Conservation (phyloP, 2,113 vertebrate genomes). For the Cariama cristata region DNA sequence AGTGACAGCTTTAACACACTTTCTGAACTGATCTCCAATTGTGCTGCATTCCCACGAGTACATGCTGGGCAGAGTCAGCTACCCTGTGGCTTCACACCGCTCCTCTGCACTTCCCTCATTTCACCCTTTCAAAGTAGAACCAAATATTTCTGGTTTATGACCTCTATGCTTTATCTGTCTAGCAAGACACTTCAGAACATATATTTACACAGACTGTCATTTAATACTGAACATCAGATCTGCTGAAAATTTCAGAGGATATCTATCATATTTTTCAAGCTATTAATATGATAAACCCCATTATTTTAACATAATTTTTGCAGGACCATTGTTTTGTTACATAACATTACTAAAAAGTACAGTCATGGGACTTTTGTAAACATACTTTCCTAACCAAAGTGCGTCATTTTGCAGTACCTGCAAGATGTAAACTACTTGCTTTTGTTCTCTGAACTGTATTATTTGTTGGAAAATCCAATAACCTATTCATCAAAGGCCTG, state of each 20-base stretch:
- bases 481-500: not conserved
- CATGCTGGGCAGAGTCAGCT: not conserved
- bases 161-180: not conserved
- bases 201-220: not conserved
- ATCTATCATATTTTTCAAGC: not conserved
- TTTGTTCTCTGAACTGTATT: constrained; percentile 18
- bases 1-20: not conserved
- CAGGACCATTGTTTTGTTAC: not conserved
- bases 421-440: not conserved
- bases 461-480: not conserved
- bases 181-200: not conserved
- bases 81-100: not conserved
- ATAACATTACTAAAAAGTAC: not conserved
- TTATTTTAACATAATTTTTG: not conserved
- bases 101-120: not conserved
- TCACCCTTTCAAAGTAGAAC: not conserved
- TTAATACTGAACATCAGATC: not conserved
- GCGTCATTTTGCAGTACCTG: not conserved
- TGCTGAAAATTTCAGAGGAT: not conserved
- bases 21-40: not conserved
- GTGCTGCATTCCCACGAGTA: not conserved
- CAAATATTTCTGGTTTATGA: not conserved
- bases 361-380: not conserved
- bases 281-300: not conserved
- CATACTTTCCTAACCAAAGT: not conserved